Base-by-base conservation (phyloP, 2,113 vertebrate genomes). In the Reinhardtius hippoglossoides region DNA sequence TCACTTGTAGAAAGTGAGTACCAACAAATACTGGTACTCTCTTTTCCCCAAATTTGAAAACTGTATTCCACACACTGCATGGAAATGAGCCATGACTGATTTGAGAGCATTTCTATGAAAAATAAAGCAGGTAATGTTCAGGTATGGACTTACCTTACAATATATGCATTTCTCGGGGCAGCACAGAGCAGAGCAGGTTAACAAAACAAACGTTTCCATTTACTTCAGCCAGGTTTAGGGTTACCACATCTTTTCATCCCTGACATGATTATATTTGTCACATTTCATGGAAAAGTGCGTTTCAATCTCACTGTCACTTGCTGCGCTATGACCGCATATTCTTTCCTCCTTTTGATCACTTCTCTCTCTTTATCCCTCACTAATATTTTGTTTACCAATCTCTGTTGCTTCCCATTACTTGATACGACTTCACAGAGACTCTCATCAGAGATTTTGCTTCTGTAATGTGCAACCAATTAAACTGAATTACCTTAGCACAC, bases 391-490 rank as follows among this genome's bases (percentile, higher is more conserved):
- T 85, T 78, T 64, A 71, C 69, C 35, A 72, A 40, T 31, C 63
- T 70, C 52, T 69, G 42, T 64, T 78, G 23, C 74, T 77, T 72
- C 16, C 40, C 65, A 73, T 82, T 60, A 70, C 55, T 58, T 65
- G 62, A 83, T 46, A 83, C 10, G 3, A 67, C 63, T 76, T 80
- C 57, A 62, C 58, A 87, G 62, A 73, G 50, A 64, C 46, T 80
- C 54, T 71, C 18, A 70, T 75, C 60, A 71, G 27, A 78, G 55
- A 83, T 76, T 80, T 52, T 71, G 57, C 74, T 67, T 71, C 62
- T 82, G 69, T 73, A 77, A 88, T 85, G 75, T 85, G 74, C 61
- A 56, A 78, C 60, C 64, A 75, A 75, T 83, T 80, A 77, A 63
- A 64, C 27, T 46, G 35, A 86, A 84, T 83, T 80, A 81, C 27